Base-by-base conservation (phyloP, 1,140 invertebrate genomes). In the Prorops nasuta region DNA sequence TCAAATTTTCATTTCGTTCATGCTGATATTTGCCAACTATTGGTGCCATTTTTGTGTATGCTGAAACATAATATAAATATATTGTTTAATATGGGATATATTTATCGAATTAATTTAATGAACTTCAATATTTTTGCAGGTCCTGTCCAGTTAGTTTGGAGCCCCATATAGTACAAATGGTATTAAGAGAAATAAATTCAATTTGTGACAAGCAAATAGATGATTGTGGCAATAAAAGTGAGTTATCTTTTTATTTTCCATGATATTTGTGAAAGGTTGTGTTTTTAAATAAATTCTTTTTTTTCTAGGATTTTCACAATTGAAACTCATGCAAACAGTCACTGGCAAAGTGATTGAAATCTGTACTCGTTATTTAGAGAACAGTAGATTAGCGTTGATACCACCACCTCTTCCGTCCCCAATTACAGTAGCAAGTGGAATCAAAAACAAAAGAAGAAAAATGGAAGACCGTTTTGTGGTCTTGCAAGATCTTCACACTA, bases 391-490 rank as follows among this genome's bases (percentile, higher is more conserved):
- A 24, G 78, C 77, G 40, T 60, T 85, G 54, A 65, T 81, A 38
- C 81, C 83, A 24, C 76, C 70, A 63, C 74, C 77, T 51, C 71
- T 65, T 38, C 76, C 71, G 56, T 68, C 78, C 66, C 71, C 77
- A 53, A 68, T 78, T 37, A 81, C 81, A 14, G 79, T 79, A 39
- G 79, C 81, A 16, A 81, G 78, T 66, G 86, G 87, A n/a, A 85
- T 86, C 24, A 91, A 87, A 74, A 94, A 95, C 76, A 80, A 76
- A 20, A 78, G 92, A 44, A 80, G 91, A 52, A 85, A 82, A 63
- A 93, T 95, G 91, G 93, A 96, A 79, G 92, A 96, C 68, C 74
- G 87, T 43, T 89, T 91, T 65, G 83, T 91, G 9, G 80, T 91
- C 44, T 80, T 94, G 28, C 82, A 86, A 41, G 84, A 88, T 64